Evolutionary conservation across 53 echinoderm and acorn worm genomes (phyloP).

Genomic region (Mesocentrotus franciscanus): DNA sequence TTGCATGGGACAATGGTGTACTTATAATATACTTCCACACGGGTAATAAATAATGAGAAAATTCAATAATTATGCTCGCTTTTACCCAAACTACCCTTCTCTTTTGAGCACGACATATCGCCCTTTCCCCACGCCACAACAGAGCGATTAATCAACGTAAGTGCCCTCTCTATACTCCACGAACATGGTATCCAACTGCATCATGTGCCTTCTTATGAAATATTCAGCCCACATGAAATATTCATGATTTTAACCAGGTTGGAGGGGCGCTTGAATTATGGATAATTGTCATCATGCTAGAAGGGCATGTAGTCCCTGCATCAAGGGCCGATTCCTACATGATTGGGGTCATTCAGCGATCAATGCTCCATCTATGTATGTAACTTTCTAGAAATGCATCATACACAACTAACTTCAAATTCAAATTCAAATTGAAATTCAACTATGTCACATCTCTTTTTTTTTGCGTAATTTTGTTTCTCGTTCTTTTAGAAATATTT

Average conservation of each 20-base stretch:
- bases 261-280: slow-evolving; percentile 22
- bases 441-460: too few relatives aligned
- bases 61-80: too few relatives aligned
- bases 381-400: too few relatives aligned
- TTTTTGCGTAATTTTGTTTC: too few relatives aligned
- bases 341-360: slow-evolving; percentile 8
- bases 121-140: neutral
- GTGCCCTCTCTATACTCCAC: neutral
- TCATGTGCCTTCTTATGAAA: slow-evolving; percentile 8
- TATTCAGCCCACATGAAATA: slow-evolving; percentile 46
- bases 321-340: neutral
- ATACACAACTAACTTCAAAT: too few relatives aligned
- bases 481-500: too few relatives aligned
- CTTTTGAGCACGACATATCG: neutral
- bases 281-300: slow-evolving; percentile 10
- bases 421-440: too few relatives aligned
- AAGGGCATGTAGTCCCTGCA: neutral
- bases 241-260: slow-evolving; percentile 28
- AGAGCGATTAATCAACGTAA: slow-evolving; percentile 26
- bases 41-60: too few relatives aligned
- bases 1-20: too few relatives aligned
- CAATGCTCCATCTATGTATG: neutral
- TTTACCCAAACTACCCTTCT: neutral
- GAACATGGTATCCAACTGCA: neutral
- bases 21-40: too few relatives aligned